A percentile compares a stretch with the other conserved stretches of the same genome.
Evolutionary conservation across 2,113 vertebrate species (phyloP).

Genomic region (Lepus timidus): DNA sequence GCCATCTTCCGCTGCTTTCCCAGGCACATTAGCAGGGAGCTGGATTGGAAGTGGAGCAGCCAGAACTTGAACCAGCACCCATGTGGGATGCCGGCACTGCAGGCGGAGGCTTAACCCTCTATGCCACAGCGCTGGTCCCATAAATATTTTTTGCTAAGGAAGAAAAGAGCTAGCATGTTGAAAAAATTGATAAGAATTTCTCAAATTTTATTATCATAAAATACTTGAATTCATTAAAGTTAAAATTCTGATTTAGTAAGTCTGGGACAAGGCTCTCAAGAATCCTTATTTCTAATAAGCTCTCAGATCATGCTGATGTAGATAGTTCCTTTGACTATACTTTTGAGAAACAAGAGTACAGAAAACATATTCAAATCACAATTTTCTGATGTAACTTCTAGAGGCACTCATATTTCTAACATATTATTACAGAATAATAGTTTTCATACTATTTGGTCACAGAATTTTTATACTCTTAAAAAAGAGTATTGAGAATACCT

Average conservation of each 20-base stretch:
- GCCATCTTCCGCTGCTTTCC: too few species aligned
- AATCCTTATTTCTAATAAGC: slow-evolving; percentile 29
- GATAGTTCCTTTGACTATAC: not conserved
- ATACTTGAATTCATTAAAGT: not conserved
- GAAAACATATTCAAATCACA: slow-evolving; percentile 7
- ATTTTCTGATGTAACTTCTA: not conserved
- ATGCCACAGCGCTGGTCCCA: too few species aligned
- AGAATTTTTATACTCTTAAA: not conserved
- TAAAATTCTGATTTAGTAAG: slow-evolving; percentile 8
- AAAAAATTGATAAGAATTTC: not conserved
- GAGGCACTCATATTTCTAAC: not conserved
- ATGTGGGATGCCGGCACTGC: too few species aligned
- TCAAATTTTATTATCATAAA: slow-evolving; percentile 4
- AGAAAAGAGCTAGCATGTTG: not conserved
- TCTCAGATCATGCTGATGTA: not conserved
- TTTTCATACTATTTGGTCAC: slow-evolving; percentile 8
- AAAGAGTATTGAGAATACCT: not conserved
- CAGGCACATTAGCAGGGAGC: too few species aligned
- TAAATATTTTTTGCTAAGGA: too few species aligned
- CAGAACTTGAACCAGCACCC: too few species aligned
- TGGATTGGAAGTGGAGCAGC: too few species aligned
- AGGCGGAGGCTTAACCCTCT: too few species aligned
- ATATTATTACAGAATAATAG: not conserved
- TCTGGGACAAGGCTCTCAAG: not conserved
- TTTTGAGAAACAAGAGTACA: not conserved